Base-by-base conservation (phyloP, 1,140 invertebrate species). In the Rhynchophorus ferrugineus region DNA sequence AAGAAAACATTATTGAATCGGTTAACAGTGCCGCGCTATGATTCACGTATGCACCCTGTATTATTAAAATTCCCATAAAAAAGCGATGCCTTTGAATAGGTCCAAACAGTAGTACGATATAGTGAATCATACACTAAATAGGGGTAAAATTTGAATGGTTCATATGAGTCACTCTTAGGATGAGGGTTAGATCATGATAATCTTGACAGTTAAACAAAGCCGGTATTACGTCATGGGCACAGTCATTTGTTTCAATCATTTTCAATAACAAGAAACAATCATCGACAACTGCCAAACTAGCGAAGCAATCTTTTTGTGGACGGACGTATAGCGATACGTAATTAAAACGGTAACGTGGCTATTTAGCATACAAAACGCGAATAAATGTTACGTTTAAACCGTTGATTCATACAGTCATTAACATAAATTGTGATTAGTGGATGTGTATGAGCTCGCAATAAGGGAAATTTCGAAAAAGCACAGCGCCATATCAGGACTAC, bases 121-220 rank as follows among this genome's bases (percentile, higher is more conserved):
- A 52, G 42, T 44, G 49, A 52, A 18, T 52, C 49, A 52, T 44
- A 52, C 21, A 5, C 20, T 17, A 52, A 52, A 44, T 38, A 52
- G 34, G 49, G 49, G 49, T 52, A 52, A 37, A n/a, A 29, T 52
- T 44, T 49, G 34, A 52, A 52, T 52, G 36, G 42, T 18, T 37
- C 16, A 29, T 18, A 16, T 52, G 49, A 52, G 17, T 52, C 49
- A 52, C 20, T 24, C n/a, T 49, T 11, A 24, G 35, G 42, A 52
- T 52, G 42, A 44, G 49, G 49, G 49, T 37, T 50, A 17, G n/a
- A 22, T 16, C 42, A 22, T 36, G 13, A 44, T 36, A 36, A 44
- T 21, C 38, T 44, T 52, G 49, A 52, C 49, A 39, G 11, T 19
- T 13, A 44, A 44, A 44, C 29, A 34, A 14, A 29, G 33, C 29